Conservation (phyloP, 1,140 invertebrate genomes). For the Pygmarrhopalites habei region DNA sequence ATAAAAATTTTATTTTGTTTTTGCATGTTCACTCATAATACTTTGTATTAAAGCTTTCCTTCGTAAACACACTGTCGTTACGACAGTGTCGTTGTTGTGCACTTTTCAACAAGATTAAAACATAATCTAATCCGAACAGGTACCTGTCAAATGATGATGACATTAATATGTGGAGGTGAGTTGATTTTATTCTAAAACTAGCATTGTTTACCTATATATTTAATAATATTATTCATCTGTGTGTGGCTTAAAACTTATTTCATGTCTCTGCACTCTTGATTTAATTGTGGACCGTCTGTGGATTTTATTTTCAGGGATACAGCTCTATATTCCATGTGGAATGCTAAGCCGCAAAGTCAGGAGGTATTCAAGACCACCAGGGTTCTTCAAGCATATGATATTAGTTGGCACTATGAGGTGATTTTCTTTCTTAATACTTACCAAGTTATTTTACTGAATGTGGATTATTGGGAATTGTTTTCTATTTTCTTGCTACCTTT, state of each 20-base stretch:
- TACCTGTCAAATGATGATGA: slow-evolving; percentile 70
- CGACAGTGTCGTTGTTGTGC: neutral
- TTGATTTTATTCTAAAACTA: no score
- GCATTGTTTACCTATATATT: no score
- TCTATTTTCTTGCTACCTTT: no score
- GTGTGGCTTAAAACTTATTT: no score
- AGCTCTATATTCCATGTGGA: slow-evolving; percentile 68
- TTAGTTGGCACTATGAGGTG: slow-evolving; percentile 67
- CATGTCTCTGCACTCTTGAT: no score
- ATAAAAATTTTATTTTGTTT: neutral
- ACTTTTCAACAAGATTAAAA: neutral
- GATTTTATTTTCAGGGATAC: no score
- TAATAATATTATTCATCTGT: no score
- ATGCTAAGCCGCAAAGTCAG: slow-evolving; percentile 58
- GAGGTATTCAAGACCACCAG: slow-evolving; percentile 57
- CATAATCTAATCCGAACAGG: slow-evolving; percentile 44
- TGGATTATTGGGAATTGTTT: no score
- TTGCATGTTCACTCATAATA: slow-evolving; percentile 8
- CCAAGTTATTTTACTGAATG: no score
- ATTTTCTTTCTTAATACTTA: slow-evolving; percentile 9
- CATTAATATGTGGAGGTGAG: slow-evolving; percentile 65
- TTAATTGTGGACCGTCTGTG: no score
- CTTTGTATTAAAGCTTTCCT: neutral
- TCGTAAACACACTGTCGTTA: neutral
- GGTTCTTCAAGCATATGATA: slow-evolving; percentile 68